Percentiles rank a stretch among this genome's conserved stretches.
Conservation (phyloP, 2,797 vertebrate genomes). For the Periparus ater region DNA sequence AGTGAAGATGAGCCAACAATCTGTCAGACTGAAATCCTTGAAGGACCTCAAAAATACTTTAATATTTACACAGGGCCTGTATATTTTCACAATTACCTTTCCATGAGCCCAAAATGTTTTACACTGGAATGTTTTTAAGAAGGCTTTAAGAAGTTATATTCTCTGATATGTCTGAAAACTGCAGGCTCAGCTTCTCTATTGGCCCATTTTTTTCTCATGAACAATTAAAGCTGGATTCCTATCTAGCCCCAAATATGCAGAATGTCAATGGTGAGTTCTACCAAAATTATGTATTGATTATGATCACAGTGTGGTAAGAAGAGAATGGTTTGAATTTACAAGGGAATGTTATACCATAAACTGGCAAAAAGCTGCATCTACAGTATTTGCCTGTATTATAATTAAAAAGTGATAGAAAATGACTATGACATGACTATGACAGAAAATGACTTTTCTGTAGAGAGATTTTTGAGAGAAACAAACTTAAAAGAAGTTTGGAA, state of each 20-base stretch:
- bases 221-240: background rate
- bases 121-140: background rate
- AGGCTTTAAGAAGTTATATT: background rate
- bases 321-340: background rate
- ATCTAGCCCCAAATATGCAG: background rate
- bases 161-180: background rate
- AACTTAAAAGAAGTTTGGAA: background rate
- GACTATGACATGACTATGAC: too few species aligned
- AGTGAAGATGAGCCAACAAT: background rate
- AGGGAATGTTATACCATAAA: background rate
- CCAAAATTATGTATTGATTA: background rate
- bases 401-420: background rate
- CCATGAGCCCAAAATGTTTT: background rate
- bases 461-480: background rate
- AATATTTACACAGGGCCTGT: slow-evolving; percentile 28
- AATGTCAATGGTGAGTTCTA: background rate
- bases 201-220: background rate
- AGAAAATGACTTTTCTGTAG: background rate
- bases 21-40: background rate
- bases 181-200: background rate
- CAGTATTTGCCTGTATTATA: background rate
- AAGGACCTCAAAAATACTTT: slow-evolving; percentile 9
- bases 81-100: slow-evolving; percentile 44
- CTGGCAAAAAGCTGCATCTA: background rate
- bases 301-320: background rate